Conservation (phyloP, 1,140 invertebrate genomes). For the Mya arenaria region DNA sequence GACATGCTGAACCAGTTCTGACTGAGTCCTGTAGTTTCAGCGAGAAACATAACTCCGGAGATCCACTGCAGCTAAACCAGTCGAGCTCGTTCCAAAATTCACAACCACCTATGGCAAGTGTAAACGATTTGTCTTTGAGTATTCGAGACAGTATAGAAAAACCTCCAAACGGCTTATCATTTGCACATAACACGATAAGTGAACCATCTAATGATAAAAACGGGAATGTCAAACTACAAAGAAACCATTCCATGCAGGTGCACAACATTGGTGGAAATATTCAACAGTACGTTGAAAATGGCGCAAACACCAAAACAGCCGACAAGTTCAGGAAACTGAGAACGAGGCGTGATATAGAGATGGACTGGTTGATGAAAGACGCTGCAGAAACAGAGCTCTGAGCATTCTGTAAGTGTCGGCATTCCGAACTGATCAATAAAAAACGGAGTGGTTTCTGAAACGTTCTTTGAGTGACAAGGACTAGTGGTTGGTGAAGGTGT, state of each 20-base stretch:
- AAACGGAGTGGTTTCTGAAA: too few species aligned
- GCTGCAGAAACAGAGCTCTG: conserved; percentile 52
- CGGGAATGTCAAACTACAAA: not conserved
- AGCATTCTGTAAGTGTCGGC: too few species aligned
- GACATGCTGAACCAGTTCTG: not conserved
- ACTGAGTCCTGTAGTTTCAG: not conserved
- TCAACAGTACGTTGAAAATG: not conserved
- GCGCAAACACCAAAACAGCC: not conserved
- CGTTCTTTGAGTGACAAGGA: too few species aligned
- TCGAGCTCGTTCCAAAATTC: not conserved
- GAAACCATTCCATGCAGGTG: not conserved
- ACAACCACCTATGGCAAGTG: not conserved
- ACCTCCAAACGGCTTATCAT: not conserved
- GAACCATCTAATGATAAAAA: not conserved
- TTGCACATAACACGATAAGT: not conserved
- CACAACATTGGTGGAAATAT: not conserved
- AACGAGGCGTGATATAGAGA: conserved; percentile 41
- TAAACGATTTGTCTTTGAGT: conserved; percentile 25
- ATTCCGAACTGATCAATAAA: too few species aligned
- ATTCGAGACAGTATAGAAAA: conserved; percentile 10
- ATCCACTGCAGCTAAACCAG: not conserved
- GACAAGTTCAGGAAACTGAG: conserved; percentile 16
- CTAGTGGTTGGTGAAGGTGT: too few species aligned
- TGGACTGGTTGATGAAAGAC: conserved; percentile 52
- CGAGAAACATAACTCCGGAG: not conserved